Base-by-base conservation (phyloP, 2,113 vertebrate species). In the Hyla sarda region DNA sequence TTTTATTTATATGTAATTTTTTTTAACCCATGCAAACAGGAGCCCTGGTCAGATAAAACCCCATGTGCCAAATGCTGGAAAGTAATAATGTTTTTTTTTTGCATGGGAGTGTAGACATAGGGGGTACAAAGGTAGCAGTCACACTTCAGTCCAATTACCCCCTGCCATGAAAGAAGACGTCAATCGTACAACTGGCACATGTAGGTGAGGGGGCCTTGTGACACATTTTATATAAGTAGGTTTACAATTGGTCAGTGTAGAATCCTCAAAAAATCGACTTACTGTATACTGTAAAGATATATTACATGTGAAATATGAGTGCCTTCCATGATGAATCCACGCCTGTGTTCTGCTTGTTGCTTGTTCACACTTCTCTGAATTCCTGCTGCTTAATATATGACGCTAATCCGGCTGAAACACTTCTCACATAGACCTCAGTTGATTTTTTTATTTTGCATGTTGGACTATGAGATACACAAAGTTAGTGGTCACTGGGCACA, bases 241-340 rank as follows among this genome's bases (percentile, higher is more conserved):
- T 52, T 48, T 30, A 71, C 67, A 37, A 37, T 1, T 8, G 3
- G 37, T 74, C 72, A 48, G 30, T 74, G 41, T 74, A 4, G 45
- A 47, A 48, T 16, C 16, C 41, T 14, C 5, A n/a, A 11, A 74
- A 25, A 7, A 6, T 13, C 3, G 2, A 5, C 30, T 25, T 6
- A 9, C 50, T 75, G 34, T 6, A 9, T 9, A 16, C 1, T 4
- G 1, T 30, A 41, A 41, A 23, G 13, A 32, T 21, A 34, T 56
- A 79, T 30, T 82, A 74, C 78, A 87, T 87, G 85, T 87, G 85
- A 87, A 87, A 87, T 82, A 82, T 82, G 32, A 69, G 50, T 82
- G 78, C 54, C 37, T 45, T 23, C 75, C 14, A 48, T 25, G 28
- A 12, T 62, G 23, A 62, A 25, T 62, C 54, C 56, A 16, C 41